phyloP scores from a whole-genome alignment of 92 coral and sea anemone genomes.

The Palythoa grandiflora region DNA sequence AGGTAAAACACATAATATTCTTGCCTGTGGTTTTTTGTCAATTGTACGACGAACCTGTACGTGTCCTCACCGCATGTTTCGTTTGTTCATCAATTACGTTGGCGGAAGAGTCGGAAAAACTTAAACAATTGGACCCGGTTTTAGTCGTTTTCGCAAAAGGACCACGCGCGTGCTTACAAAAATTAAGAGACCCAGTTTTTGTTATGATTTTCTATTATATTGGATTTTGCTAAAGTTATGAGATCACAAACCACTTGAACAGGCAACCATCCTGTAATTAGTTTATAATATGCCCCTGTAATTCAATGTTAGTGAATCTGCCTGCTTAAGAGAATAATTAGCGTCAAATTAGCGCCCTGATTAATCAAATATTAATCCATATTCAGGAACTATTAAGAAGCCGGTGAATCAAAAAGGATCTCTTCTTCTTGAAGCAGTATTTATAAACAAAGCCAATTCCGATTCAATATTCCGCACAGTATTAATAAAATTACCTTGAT shows the following conservation, averaged over 20 bases:
- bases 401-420: conserved; percentile 11
- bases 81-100: conserved; percentile 27
- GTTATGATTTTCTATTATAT: no score
- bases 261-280: not conserved
- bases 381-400: not conserved
- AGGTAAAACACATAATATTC: conserved; percentile 22
- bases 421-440: not conserved
- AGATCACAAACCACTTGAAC: not conserved
- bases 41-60: not conserved
- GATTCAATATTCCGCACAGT: not conserved
- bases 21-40: conserved; percentile 17
- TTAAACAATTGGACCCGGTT: not conserved
- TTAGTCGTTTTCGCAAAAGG: not conserved
- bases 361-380: not conserved
- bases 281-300: not conserved
- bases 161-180: not conserved
- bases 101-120: conserved; percentile 1
- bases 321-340: not conserved
- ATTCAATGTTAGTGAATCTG: not conserved
- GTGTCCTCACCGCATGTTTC: conserved; percentile 6
- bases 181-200: not conserved
- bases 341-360: no score
- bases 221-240: not conserved
- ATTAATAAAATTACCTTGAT: conserved; percentile 7
- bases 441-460: conserved; percentile 24